These are phyloP conservation scores for Aphodius granarius DNA, from an alignment of 2,888 invertebrate species.

Conservation along the genomic window DNA sequence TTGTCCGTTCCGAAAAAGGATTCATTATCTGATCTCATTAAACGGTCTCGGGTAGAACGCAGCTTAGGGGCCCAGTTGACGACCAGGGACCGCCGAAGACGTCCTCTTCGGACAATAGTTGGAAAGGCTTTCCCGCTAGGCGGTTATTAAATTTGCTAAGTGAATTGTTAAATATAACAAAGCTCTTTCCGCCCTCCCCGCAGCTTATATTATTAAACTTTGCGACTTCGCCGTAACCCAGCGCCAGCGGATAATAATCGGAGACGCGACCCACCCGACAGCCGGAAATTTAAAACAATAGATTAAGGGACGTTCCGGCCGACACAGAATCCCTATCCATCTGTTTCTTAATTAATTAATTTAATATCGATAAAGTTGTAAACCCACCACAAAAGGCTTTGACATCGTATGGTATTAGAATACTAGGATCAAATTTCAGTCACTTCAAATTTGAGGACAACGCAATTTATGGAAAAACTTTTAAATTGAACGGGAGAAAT, in stretches of 20 bases:
- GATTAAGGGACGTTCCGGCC: background rate
- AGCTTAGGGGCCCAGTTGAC: background rate
- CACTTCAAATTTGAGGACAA: too few relatives aligned
- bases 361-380: background rate
- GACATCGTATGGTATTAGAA: too few relatives aligned
- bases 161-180: conserved; percentile 26
- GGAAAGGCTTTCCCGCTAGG: background rate
- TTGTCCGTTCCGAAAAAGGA: background rate
- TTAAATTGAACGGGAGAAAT: too few relatives aligned
- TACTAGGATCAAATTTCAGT: too few relatives aligned
- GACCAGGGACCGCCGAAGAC: conserved; percentile 1
- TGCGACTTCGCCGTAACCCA: background rate
- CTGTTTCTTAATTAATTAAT: background rate
- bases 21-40: conserved; percentile 13
- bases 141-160: conserved; percentile 25
- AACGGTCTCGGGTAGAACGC: background rate
- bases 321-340: background rate
- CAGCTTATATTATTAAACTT: conserved; percentile 2
- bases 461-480: too few relatives aligned
- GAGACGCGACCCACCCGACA: background rate
- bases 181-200: background rate
- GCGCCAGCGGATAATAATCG: background rate
- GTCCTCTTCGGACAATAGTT: background rate
- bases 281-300: background rate
- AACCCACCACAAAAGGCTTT: background rate